phyloP scores from a whole-genome alignment of 2,113 vertebrate genomes.

The Neoarius graeffei region DNA sequence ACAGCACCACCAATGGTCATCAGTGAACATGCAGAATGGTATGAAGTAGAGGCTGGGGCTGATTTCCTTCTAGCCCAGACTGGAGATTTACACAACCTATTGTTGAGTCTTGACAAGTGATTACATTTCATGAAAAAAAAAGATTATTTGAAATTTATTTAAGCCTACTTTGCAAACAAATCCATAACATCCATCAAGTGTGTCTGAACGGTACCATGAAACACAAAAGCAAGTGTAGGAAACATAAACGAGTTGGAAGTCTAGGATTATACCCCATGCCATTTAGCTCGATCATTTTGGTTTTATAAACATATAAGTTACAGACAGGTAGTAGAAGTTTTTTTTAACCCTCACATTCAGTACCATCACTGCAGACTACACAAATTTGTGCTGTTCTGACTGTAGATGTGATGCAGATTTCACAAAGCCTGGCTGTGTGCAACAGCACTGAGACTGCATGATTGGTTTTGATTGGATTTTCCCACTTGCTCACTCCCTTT shows the following conservation, averaged over 20 bases:
- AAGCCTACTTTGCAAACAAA: neutral
- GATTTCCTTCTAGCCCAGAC: neutral
- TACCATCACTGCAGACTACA: neutral
- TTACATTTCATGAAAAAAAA: neutral
- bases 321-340: neutral
- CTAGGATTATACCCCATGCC: neutral
- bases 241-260: neutral
- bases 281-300: neutral
- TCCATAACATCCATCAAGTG: neutral
- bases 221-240: neutral
- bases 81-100: neutral
- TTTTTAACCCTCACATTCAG: neutral
- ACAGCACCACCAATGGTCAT: neutral
- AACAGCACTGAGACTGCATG: slow-evolving; percentile 11
- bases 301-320: neutral
- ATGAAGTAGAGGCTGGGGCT: neutral
- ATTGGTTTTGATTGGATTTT: slow-evolving; percentile 37
- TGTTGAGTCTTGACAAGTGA: neutral
- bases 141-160: neutral
- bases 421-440: slow-evolving; percentile 44
- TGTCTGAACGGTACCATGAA: neutral
- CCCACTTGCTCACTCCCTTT: slow-evolving; percentile 19
- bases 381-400: slow-evolving; percentile 29
- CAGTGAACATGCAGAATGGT: neutral
- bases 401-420: slow-evolving; percentile 19